phyloP scores from a whole-genome alignment of 2,888 invertebrate species.

The Cremastobaeus sp. region DNA sequence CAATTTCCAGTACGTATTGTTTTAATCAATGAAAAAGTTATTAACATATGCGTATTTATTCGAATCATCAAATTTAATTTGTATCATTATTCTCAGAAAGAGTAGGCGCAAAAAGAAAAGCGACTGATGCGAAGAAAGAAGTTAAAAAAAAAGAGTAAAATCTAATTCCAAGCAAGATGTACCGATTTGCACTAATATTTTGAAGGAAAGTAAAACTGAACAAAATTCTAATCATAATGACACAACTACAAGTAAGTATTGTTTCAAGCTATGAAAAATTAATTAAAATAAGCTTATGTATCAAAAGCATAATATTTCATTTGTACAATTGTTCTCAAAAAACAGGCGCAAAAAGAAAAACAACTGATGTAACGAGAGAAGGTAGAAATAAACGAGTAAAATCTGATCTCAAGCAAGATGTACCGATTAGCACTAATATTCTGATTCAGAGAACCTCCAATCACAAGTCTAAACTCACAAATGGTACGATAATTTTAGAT shows the following conservation, averaged over 20 bases:
- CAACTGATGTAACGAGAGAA: not conserved
- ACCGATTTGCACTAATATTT: not conserved
- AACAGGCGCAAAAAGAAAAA: slow-evolving; percentile 2
- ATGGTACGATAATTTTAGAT: no score
- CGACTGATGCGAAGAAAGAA: not conserved
- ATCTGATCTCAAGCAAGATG: not conserved
- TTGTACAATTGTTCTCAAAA: not conserved
- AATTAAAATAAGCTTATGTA: not conserved
- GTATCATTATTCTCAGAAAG: not conserved
- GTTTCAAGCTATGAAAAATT: not conserved
- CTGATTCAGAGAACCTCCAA: not conserved
- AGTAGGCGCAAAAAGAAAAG: not conserved
- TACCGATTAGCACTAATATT: not conserved
- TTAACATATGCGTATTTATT: not conserved
- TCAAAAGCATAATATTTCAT: not conserved
- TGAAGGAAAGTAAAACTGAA: not conserved
- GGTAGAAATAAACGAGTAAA: not conserved
- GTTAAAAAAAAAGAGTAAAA: not conserved
- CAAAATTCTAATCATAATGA: not conserved
- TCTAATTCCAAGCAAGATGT: not conserved
- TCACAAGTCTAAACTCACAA: not conserved
- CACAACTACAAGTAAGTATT: not conserved
- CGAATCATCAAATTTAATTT: not conserved
- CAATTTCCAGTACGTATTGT: not conserved
- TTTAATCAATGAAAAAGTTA: not conserved